Conservation (phyloP, 2,113 vertebrate species). For the Pseudois nayaur region DNA sequence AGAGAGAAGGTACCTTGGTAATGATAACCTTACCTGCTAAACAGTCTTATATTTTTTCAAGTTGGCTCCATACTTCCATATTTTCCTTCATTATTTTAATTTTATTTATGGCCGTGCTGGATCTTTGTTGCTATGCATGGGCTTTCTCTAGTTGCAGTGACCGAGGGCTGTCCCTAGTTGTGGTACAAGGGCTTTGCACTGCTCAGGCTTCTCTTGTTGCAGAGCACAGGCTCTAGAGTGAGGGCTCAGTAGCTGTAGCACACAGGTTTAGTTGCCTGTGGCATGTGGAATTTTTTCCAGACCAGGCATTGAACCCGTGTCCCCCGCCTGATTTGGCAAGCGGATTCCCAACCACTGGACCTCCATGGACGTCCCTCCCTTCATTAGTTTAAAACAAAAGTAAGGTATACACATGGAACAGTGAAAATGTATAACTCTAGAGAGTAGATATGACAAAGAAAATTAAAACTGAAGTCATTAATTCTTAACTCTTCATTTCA, state of each 20-base stretch:
- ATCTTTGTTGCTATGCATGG: background rate
- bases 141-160: background rate
- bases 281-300: background rate
- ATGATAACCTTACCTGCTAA: background rate
- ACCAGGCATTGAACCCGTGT: background rate
- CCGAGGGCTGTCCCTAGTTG: background rate
- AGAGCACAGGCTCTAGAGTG: background rate
- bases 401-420: background rate
- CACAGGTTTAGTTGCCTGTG: background rate
- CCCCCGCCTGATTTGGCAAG: background rate
- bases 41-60: background rate
- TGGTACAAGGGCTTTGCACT: background rate
- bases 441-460: background rate
- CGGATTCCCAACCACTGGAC: background rate
- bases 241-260: background rate
- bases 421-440: background rate
- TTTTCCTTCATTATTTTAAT: background rate
- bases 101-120: background rate
- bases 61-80: background rate
- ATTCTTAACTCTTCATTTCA: background rate
- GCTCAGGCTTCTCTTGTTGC: background rate
- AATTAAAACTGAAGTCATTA: background rate
- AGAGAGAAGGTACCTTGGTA: background rate
- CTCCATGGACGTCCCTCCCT: background rate
- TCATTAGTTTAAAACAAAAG: background rate